Base-by-base conservation (phyloP, 2,113 vertebrate species). In the Atlantisia rogersi region DNA sequence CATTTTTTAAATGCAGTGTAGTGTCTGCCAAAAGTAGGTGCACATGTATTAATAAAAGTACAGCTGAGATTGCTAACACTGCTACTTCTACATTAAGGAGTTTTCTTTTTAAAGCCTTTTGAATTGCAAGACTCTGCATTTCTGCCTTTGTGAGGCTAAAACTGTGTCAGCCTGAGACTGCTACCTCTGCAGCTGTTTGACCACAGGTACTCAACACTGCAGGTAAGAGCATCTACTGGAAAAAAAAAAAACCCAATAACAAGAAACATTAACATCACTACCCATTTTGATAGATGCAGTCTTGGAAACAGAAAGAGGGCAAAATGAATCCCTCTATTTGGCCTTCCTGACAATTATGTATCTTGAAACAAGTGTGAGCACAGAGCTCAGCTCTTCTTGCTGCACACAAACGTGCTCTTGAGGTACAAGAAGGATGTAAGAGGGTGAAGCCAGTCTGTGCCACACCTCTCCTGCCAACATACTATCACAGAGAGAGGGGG, bases 1-100 rank as follows among this genome's bases (percentile, higher is more conserved):
- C 95, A 97, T 32, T 94, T 97, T 98, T 97, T 80, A 95, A 97
- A 95, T 70, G 79, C 64, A 87, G 19, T 86, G 59, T 90, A 53
- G 75, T 86, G 31, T 80, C 69, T 4, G 3, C 81, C 50, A 95
- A 95, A 94, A 92, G 83, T 89, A 96, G 80, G 60, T 92, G 86
- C 59, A 91, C 82, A 64, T 90, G 68, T 92, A 92, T 95, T 96
- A 93, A 96, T 95, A 76, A 90, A 93, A 97, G 80, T 48, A 73
- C 24, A 93, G 83, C 50, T 67, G 86, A 96, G 48, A 37, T 42
- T 93, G 92, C 92, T 95, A 86, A 79, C 64, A 76, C 82, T 64
- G 8, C 64, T 90, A 67, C 92, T 96, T 93, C 79, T 83, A 69
- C 71, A 58, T 92, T 95, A 94, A 97, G 53, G 37, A 95, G 81